Base-by-base conservation (phyloP, 2,888 invertebrate genomes). In the Monochamus alternatus region DNA sequence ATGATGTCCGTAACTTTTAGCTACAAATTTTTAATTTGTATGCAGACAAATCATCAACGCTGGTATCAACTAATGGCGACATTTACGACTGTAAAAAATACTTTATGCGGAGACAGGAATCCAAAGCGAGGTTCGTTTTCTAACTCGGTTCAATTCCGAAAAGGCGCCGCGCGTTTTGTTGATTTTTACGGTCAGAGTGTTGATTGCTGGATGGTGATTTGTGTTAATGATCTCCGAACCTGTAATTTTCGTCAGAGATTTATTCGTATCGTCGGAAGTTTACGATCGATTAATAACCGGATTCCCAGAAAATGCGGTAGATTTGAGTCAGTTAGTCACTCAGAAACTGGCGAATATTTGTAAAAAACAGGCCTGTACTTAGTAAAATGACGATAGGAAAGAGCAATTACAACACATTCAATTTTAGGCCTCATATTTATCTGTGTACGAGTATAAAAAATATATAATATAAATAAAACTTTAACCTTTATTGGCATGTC, bases 121-220 rank as follows among this genome's bases (percentile, higher is more conserved):
- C 14, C 38, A 32, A 51, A 62, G 12, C 47, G 52, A 51, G 51
- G 63, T 71, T 30, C 22, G 32, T 38, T 71, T 63, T 52, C 38
- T 71, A 63, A 60, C 38, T 12, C 14, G 22, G 52, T 62, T 62
- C n/a, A 70, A 62, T 51, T 60, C 47, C 60, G 78, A 77, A 79
- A 76, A 78, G 75, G 66, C 65, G 74, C 78, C 76, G 79, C 75
- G 69, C 76, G 75, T 75, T 66, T 80, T 81, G 78, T 78, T 78
- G 75, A 73, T 77, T 81, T 81, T 81, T 38, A 81, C 74, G 76
- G 75, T 73, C 65, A 10, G 51, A 71, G 62, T 69, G 75, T 74
- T 75, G 80, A 81, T 79, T 78, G 79, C 77, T 78, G 52, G 30
- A n/a, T 22, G 52, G 32, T 71, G 63, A 71, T 71, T 71, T 63